phyloP scores from a whole-genome alignment of 2,797 vertebrate genomes.

The Tapera naevia region DNA sequence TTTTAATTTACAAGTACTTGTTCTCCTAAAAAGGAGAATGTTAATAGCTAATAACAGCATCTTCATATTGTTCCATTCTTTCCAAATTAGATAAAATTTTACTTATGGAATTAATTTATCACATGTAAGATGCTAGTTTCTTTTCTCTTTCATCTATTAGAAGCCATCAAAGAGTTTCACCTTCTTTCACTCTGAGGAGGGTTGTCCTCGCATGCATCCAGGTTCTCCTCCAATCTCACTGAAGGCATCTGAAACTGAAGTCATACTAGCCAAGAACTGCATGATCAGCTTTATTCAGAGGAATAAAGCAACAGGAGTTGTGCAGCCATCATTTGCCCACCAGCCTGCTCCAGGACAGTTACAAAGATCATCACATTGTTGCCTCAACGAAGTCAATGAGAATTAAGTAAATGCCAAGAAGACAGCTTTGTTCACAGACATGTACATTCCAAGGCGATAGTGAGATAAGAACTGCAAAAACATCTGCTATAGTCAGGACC shows the following conservation, averaged over 20 bases:
- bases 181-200: background rate
- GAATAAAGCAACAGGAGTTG: fast-evolving
- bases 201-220: background rate
- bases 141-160: background rate
- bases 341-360: background rate
- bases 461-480: background rate
- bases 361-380: fast-evolving
- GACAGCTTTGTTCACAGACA: background rate
- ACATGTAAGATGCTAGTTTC: background rate
- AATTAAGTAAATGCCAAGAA: background rate
- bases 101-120: background rate
- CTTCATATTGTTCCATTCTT: background rate
- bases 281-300: background rate
- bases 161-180: background rate
- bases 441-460: background rate
- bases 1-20: background rate
- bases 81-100: background rate
- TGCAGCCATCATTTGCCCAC: background rate
- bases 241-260: background rate
- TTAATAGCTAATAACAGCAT: background rate
- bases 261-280: background rate
- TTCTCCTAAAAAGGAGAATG: background rate
- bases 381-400: background rate
- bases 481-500: background rate
- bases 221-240: background rate